Conservation (phyloP, 2,113 vertebrate species). For the Vidua macroura region DNA sequence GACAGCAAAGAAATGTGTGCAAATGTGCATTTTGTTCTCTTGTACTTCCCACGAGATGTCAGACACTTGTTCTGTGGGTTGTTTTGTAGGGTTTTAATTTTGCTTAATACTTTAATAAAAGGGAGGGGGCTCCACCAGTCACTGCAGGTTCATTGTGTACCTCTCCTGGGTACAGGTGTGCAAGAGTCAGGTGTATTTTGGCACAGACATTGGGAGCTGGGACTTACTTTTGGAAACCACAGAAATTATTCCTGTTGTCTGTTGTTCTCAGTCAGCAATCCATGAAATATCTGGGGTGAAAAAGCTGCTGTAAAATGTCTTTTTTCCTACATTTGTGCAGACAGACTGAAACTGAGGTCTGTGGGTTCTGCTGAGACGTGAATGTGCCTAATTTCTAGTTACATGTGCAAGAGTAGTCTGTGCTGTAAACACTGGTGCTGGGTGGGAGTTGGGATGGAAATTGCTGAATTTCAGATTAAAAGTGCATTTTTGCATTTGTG, state of each 20-base stretch:
- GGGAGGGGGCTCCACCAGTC: not conserved
- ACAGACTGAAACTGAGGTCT: not conserved
- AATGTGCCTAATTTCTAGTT: constrained; percentile 13
- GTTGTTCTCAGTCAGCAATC: not conserved
- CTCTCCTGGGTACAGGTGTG: not conserved
- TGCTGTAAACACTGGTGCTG: not conserved
- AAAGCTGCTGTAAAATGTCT: constrained; percentile 35
- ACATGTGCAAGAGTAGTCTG: not conserved
- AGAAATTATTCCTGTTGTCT: not conserved
- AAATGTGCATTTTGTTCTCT: not conserved
- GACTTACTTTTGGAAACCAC: not conserved
- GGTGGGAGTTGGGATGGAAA: not conserved
- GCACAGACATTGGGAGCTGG: not conserved
- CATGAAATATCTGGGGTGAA: not conserved
- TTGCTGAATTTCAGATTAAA: not conserved
- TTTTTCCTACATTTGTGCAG: not conserved
- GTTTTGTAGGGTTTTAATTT: not conserved
- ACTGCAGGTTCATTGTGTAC: not conserved
- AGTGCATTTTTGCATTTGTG: not conserved
- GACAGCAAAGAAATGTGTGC: not conserved
- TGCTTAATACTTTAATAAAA: not conserved
- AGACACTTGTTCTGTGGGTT: not conserved
- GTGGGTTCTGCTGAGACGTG: not conserved
- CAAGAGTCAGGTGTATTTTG: not conserved
- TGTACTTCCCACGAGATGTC: not conserved